phyloP scores from a whole-genome alignment of 1,140 invertebrate genomes.

The Panulirus ornatus region DNA sequence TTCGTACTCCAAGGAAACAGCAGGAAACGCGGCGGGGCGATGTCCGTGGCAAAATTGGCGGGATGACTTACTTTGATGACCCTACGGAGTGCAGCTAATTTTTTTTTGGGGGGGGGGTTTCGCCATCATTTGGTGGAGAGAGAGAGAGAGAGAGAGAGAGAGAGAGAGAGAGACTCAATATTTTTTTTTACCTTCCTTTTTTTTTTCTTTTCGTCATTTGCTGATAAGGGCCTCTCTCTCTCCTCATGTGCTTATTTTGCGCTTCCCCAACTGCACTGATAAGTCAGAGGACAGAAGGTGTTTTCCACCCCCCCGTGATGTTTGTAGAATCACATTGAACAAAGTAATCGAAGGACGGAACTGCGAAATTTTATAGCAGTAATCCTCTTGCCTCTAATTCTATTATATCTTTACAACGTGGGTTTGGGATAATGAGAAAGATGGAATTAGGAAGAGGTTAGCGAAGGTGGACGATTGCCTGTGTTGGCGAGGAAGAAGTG shows the following conservation, averaged over 20 bases:
- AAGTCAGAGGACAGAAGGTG: constrained; percentile 29
- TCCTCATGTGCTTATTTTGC: constrained; percentile 56
- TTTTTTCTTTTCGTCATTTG: constrained; percentile 32
- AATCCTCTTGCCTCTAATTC: constrained; percentile 33
- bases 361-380: constrained; percentile 25
- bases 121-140: constrained; percentile 39
- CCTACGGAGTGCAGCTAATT: constrained; percentile 47
- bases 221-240: constrained; percentile 43
- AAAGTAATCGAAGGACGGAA: constrained; percentile 10
- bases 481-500: constrained; percentile 27
- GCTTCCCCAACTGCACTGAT: constrained; percentile 20
- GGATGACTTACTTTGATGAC: constrained; percentile 60
- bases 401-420: constrained; percentile 13
- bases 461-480: constrained; percentile 43
- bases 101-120: constrained; percentile 28
- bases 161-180: constrained; percentile 28
- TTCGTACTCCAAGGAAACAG: constrained; percentile 34
- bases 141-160: constrained; percentile 35
- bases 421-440: constrained; percentile 38
- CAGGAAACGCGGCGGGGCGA: too few species aligned
- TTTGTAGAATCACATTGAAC: constrained; percentile 28
- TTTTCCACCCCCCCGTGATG: too few species aligned
- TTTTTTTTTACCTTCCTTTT: constrained; percentile 26
- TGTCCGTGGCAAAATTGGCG: constrained; percentile 50
- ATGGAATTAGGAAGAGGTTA: constrained; percentile 25